phyloP scores from a whole-genome alignment of 2,113 vertebrate species.

The Megatriorchis doriae region DNA sequence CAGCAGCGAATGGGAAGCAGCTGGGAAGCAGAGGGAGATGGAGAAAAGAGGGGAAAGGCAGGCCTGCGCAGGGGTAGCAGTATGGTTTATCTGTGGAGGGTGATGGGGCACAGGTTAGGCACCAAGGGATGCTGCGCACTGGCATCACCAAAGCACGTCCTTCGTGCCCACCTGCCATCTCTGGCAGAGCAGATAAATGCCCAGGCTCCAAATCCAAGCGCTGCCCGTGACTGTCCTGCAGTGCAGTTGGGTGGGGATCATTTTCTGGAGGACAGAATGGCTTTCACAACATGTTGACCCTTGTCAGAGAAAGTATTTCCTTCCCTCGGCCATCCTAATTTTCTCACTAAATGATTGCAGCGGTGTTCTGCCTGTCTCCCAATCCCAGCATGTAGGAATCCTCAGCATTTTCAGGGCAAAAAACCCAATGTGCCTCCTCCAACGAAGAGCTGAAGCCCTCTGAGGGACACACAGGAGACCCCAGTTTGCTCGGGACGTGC shows the following conservation, averaged over 20 bases:
- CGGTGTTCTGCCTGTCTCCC: background rate
- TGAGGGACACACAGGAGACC: rapidly evolving
- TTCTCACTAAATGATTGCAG: background rate
- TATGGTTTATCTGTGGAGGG: rapidly evolving
- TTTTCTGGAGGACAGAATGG: background rate
- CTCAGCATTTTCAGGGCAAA: background rate
- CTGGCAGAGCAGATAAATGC: no score
- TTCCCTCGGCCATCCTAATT: background rate
- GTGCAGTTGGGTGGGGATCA: background rate
- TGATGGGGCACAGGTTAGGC: background rate
- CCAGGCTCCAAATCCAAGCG: rapidly evolving
- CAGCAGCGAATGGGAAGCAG: background rate
- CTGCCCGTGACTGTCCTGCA: no score
- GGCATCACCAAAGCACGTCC: rapidly evolving
- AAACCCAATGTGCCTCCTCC: rapidly evolving
- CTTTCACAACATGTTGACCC: background rate
- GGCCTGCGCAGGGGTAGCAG: no score
- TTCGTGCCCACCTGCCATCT: background rate
- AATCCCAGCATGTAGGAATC: background rate
- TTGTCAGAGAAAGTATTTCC: background rate
- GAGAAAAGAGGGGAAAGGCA: background rate
- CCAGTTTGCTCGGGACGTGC: rapidly evolving
- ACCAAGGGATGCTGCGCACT: background rate
- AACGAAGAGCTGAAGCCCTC: background rate
- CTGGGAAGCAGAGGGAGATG: background rate